Conservation (phyloP, 2,888 invertebrate genomes). For the Calameuta pallipes region DNA sequence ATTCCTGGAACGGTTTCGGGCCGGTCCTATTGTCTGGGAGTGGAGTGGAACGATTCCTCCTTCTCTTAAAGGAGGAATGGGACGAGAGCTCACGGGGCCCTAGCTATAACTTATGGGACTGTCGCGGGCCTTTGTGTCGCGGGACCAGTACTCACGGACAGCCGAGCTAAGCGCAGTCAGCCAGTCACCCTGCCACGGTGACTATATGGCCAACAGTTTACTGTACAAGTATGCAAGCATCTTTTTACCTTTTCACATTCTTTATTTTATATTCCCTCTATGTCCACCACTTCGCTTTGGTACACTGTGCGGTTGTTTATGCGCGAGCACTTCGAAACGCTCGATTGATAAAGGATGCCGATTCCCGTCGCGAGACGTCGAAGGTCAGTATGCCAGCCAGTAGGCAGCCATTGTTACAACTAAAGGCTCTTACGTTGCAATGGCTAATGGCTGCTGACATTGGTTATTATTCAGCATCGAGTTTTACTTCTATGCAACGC, state of each 20-base stretch:
- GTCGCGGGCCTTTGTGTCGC: conserved; percentile 45
- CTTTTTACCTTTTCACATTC: not conserved
- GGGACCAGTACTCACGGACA: conserved; percentile 5
- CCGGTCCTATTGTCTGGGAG: conserved; percentile 31
- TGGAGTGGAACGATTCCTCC: conserved; percentile 11
- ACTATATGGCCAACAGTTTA: conserved; percentile 10
- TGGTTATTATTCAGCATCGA: too few species aligned
- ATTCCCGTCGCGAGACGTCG: not conserved
- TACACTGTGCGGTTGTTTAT: not conserved
- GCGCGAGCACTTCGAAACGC: not conserved
- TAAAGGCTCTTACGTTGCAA: not conserved
- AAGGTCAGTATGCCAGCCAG: too few species aligned
- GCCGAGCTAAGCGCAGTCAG: too few species aligned
- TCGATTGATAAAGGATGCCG: not conserved
- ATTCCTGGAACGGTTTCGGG: conserved; percentile 38
- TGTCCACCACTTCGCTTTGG: too few species aligned
- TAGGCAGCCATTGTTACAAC: too few species aligned
- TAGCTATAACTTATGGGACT: conserved; percentile 47
- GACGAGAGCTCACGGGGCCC: conserved; percentile 2
- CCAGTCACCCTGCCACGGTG: not conserved
- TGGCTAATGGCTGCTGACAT: too few species aligned
- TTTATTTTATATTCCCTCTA: too few species aligned
- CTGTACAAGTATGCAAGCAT: not conserved
- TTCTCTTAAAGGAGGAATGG: conserved; percentile 10
- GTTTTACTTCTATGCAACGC: too few species aligned